Evolutionary conservation across 2,888 invertebrate species (phyloP).

Genomic region (Athetis lepigone): DNA sequence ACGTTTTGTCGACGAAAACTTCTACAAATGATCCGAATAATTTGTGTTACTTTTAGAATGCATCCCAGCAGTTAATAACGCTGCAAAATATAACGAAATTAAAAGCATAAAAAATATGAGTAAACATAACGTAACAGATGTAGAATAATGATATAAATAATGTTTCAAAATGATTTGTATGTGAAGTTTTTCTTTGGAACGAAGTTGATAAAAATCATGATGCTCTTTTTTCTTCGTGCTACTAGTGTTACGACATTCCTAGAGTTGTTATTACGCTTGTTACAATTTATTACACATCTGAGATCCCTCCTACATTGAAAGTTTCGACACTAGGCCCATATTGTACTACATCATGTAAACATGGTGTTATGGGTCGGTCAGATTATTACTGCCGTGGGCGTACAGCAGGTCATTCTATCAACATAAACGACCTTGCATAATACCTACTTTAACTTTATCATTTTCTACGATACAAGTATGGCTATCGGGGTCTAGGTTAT

Average conservation of each 20-base stretch:
- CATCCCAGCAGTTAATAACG: conserved; percentile 41
- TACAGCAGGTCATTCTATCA: conserved; percentile 54
- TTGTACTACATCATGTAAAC: conserved; percentile 66
- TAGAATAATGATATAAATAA: conserved; percentile 23
- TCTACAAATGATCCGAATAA: conserved; percentile 50
- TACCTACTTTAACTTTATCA: conserved; percentile 62
- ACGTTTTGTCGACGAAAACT: conserved; percentile 44
- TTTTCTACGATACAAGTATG: conserved; percentile 60
- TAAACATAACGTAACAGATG: conserved; percentile 34
- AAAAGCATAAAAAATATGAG: conserved; percentile 26
- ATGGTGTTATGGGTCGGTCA: conserved; percentile 69
- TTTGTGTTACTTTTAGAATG: conserved; percentile 53
- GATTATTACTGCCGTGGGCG: conserved; percentile 68
- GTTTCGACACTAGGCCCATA: conserved; percentile 69
- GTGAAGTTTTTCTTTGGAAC: conserved; percentile 22
- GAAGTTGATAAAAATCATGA: conserved; percentile 20
- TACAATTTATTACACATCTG: conserved; percentile 59
- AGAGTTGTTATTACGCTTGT: conserved; percentile 37
- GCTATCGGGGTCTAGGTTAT: conserved; percentile 60
- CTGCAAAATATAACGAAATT: conserved; percentile 29
- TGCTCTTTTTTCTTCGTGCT: conserved; percentile 6
- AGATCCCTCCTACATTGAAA: conserved; percentile 66
- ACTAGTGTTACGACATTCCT: conserved; percentile 36
- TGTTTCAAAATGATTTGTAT: conserved; percentile 38
- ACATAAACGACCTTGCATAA: conserved; percentile 71